These are phyloP conservation scores for Heliconius aoede DNA, from an alignment of 2,888 invertebrate genomes.

Conservation along the genomic window DNA sequence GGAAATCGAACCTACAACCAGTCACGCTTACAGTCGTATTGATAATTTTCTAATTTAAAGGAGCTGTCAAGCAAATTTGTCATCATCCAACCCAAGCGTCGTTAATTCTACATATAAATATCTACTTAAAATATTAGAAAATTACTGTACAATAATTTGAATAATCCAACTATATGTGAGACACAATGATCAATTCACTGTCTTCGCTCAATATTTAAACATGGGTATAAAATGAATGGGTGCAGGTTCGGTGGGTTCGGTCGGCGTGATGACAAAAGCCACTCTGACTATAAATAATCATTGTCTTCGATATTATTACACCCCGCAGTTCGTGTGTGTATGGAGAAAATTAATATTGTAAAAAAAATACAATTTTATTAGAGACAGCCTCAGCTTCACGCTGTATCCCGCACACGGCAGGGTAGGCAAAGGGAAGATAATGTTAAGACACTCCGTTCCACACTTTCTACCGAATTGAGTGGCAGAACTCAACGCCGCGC, in stretches of 20 bases:
- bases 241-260: conserved; percentile 51
- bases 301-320: conserved; percentile 69
- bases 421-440: too few relatives aligned
- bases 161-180: conserved; percentile 31
- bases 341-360: conserved; percentile 67
- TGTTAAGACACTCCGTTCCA: too few relatives aligned
- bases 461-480: too few relatives aligned
- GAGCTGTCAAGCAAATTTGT: background rate
- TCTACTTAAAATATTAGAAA: conserved; percentile 7
- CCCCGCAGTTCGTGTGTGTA: conserved; percentile 70
- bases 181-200: conserved; percentile 55
- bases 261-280: conserved; percentile 69
- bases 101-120: background rate
- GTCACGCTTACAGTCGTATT: too few relatives aligned
- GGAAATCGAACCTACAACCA: too few relatives aligned
- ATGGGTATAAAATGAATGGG: conserved; percentile 64
- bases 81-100: background rate
- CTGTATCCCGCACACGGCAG: too few relatives aligned
- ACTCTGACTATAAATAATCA: conserved; percentile 69
- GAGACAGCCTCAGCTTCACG: too few relatives aligned
- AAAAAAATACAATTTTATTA: too few relatives aligned
- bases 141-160: conserved; percentile 17
- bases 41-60: background rate
- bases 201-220: conserved; percentile 62
- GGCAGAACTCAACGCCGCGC: too few relatives aligned